These are phyloP conservation scores for Embiotoca jacksoni DNA, from an alignment of 2,113 vertebrate species.

Conservation along the genomic window DNA sequence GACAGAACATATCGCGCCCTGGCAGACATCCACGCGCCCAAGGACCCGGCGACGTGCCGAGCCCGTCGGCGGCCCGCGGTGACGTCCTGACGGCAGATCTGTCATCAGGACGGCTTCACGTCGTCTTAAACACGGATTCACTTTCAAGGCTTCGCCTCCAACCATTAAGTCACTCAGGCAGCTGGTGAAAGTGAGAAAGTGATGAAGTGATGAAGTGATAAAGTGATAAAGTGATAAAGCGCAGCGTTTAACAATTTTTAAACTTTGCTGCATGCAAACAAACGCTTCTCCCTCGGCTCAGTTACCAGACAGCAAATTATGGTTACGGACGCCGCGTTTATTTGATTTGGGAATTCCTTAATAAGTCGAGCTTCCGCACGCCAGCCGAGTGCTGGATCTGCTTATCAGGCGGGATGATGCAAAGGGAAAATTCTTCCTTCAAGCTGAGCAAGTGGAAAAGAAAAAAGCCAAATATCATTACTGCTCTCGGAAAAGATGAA, in stretches of 20 bases:
- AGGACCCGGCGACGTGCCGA: neutral
- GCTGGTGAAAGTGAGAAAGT: no score
- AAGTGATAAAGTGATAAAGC: no score
- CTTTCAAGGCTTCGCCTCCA: conserved; percentile 6
- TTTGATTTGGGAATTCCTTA: conserved; percentile 40
- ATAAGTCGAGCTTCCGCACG: conserved; percentile 13
- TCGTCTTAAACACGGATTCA: conserved; percentile 12
- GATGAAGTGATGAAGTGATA: no score
- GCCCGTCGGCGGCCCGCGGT: neutral
- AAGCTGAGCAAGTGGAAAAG: neutral
- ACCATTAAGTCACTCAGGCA: conserved; percentile 3
- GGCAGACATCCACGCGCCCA: conserved; percentile 10
- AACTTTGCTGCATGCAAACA: neutral
- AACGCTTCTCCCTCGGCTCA: neutral
- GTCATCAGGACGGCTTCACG: conserved; percentile 7
- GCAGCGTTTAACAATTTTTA: neutral
- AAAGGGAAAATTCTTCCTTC: conserved; percentile 23
- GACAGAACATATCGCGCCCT: conserved; percentile 10
- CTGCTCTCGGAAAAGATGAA: conserved; percentile 36
- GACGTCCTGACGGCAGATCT: conserved; percentile 16
- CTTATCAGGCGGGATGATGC: conserved; percentile 10
- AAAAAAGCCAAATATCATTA: conserved; percentile 19
- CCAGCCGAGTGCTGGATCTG: conserved; percentile 18
- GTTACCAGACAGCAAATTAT: conserved; percentile 12
- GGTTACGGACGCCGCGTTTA: neutral